Conservation (phyloP, 1,140 invertebrate species). For the Cylas formicarius region DNA sequence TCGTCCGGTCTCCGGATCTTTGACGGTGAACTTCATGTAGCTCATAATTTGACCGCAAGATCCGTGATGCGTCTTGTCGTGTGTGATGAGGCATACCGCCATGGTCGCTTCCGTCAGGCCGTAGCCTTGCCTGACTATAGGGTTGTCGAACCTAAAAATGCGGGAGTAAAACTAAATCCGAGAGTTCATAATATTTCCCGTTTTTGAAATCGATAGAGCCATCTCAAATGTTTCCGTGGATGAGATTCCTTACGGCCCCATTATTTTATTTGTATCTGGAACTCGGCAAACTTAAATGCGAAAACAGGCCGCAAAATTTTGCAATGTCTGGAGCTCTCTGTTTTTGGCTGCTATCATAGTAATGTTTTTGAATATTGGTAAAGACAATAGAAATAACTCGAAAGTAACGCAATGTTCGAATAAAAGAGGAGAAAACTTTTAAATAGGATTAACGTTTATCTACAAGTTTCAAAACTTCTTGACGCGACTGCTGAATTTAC, state of each 20-base stretch:
- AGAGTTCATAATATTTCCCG: no score
- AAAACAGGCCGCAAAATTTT: no score
- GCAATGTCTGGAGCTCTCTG: no score
- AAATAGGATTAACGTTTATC: background rate
- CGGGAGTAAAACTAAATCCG: no score
- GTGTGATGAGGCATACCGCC: constrained; percentile 26
- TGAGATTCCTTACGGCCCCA: no score
- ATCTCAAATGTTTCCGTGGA: no score
- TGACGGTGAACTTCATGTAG: constrained; percentile 51
- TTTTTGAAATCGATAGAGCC: no score
- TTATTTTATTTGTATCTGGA: no score
- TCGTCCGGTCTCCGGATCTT: constrained; percentile 54
- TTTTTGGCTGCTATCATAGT: constrained; percentile 4
- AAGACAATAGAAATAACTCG: background rate
- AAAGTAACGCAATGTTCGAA: background rate
- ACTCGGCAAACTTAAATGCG: no score
- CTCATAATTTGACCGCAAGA: constrained; percentile 39
- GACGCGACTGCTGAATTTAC: constrained; percentile 17
- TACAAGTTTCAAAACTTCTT: no score
- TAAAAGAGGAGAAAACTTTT: constrained; percentile 1
- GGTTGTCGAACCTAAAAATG: no score
- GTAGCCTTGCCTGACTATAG: constrained; percentile 60
- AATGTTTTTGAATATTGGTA: background rate
- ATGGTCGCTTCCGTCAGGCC: constrained; percentile 61
- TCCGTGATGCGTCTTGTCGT: constrained; percentile 8